Evolutionary conservation across 2,797 vertebrate genomes (phyloP), one percentile per base, ranked within the genome.

Genomic region (Gephyroberyx darwinii): DNA sequence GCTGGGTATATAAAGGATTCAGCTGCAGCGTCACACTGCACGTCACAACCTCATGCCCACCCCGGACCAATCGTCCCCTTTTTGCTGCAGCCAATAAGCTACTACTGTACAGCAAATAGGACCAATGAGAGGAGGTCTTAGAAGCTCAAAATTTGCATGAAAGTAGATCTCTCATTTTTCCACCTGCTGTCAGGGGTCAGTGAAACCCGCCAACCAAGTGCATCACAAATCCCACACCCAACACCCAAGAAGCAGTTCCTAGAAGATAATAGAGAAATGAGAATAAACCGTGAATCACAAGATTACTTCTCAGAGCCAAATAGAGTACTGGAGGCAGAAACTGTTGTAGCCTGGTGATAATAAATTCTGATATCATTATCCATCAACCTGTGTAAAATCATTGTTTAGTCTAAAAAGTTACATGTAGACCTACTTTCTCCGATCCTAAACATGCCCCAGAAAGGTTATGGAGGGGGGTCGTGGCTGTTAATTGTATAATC

Each of bases 1-100:
- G 50, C 60, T 2, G 2, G 57, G 54, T 45, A 86, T 95, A 91
- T 96, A 96, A 94, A 95, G 90, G 41, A 31, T 58, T 30, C 6
- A 1, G 31, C 58, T 48, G 26, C 69, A 30, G 79, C 82, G 88
- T 93, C 84, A 84, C 13, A 5, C 30, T 56, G 35, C 22, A 31
- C 17, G 53, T 52, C 80, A 88, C 74, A 51, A 54, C 62, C 58
- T 19, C 68, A 17, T 47, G 12, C 8, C 17, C 31, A 5, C 37
- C 16, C 17, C 33, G 8, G 12, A 69, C 89, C 90, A 89, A 85
- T 90, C 53, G 1, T 54, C 16, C 37, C 16, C 13, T 14, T 71
- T 77, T 65, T 50, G n/a, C 31, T n/a, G 3, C 59, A 81, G 78
- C 92, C 91, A 93, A 88, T 93, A 50, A 74, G 76, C 39, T 4